phyloP scores from a whole-genome alignment of 2,797 vertebrate species.

The Premnoplex brunnescens region DNA sequence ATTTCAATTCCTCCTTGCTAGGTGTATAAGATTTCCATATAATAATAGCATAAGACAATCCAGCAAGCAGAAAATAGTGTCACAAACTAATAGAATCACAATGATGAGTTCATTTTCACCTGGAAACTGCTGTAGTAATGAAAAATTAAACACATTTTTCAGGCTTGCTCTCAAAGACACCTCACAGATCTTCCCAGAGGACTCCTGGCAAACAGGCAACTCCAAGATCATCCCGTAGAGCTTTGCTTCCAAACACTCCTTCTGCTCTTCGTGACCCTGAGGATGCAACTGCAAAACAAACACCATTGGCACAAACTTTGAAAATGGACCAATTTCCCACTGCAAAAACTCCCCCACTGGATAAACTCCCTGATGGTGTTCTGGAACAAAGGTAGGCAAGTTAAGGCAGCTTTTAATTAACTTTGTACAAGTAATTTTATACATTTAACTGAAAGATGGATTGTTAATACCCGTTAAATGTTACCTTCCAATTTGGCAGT shows the following conservation, averaged over 20 bases:
- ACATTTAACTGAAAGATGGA: neutral
- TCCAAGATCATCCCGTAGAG: neutral
- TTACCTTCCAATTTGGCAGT: neutral
- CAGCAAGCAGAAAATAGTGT: neutral
- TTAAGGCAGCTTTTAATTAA: neutral
- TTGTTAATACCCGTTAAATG: neutral
- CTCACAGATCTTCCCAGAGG: neutral
- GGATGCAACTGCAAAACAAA: neutral
- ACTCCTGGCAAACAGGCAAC: neutral
- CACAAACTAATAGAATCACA: neutral
- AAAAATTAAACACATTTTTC: neutral
- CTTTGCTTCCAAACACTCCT: neutral
- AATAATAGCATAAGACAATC: neutral
- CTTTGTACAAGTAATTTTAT: neutral
- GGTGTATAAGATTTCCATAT: neutral
- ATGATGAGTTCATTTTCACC: neutral
- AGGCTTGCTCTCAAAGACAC: conserved; percentile 41
- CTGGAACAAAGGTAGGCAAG: conserved; percentile 36
- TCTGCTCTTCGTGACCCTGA: neutral
- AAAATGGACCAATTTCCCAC: neutral
- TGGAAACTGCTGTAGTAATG: neutral
- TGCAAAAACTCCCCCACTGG: neutral
- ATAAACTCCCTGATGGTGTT: neutral
- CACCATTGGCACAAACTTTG: neutral
- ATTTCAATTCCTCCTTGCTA: neutral